These are phyloP conservation scores for Metopia argyrocephala DNA, from an alignment of 2,888 invertebrate species.

Conservation along the genomic window DNA sequence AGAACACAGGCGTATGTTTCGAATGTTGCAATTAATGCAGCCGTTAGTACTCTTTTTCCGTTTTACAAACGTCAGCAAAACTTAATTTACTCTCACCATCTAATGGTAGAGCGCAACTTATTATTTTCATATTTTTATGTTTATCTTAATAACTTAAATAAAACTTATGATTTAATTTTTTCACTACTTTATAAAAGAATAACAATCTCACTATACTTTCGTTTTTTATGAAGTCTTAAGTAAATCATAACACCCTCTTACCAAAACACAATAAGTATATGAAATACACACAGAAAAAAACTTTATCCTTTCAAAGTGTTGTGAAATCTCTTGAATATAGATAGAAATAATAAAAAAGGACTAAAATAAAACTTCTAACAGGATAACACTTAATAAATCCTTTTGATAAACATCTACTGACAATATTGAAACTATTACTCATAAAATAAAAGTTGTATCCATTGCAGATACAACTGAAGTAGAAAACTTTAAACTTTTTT, in stretches of 20 bases:
- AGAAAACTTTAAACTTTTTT: slow-evolving; percentile 25
- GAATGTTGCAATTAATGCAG: too few species aligned
- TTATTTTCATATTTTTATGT: slow-evolving; percentile 1
- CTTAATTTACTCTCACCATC: too few species aligned
- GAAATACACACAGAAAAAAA: slow-evolving; percentile 15
- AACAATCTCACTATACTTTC: background rate
- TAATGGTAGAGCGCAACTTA: too few species aligned
- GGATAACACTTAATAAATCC: slow-evolving; percentile 63
- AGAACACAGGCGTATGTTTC: too few species aligned
- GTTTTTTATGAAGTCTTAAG: slow-evolving; percentile 16
- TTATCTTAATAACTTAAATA: background rate
- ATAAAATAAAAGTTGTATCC: background rate
- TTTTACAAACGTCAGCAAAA: too few species aligned
- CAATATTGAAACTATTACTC: slow-evolving; percentile 58
- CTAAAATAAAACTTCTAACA: slow-evolving; percentile 38
- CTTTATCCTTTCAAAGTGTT: background rate
- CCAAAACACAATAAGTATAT: background rate
- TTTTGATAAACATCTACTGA: slow-evolving; percentile 60
- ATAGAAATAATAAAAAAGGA: slow-evolving; percentile 16
- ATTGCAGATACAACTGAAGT: background rate
- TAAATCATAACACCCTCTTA: slow-evolving; percentile 44
- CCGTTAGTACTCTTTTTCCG: too few species aligned
- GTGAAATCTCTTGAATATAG: too few species aligned
- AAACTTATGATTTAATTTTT: background rate
- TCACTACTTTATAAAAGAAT: background rate